Evolutionary conservation across 2,113 vertebrate species (phyloP), one percentile per base, ranked within the genome.

Genomic region (Actenoides hombroni): DNA sequence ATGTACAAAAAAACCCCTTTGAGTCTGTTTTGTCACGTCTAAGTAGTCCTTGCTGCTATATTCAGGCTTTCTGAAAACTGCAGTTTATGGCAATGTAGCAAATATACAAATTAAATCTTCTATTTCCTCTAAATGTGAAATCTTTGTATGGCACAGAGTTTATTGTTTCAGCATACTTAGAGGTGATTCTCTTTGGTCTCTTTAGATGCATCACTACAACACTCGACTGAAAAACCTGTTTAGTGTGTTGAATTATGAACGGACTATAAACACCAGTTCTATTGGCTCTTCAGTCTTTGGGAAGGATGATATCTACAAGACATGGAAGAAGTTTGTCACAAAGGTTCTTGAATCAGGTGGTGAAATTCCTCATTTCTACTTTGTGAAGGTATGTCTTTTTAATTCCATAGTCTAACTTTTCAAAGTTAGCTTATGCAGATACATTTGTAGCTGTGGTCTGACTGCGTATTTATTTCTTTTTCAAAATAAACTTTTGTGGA

Each of bases 271-370:
- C 14, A 98, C 98, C 1, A 40, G 90, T n/a, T 88, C 98, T 8
- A 95, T 99, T 11, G 99, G 99, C 8, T 98, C 98, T 59, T 99
- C 99, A 0, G 98, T 99, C 46, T 99, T 99, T 96, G 99, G 99
- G 48, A 95, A 98, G 70, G 98, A 98, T 5, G 99, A 98, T 82
- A 98, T 99, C 82, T 98, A 99, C 96, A 97, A 90, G 67, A 95
- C 85, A 23, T 98, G 99, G 97, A 89, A 94, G 54, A 92, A 97
- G 46, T 98, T 99, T 51, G 97, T 97, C 42, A 94, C 84, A 76
- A 97, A 97, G 20, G 53, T 97, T 49, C 95, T 96, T 39, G 87
- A 96, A 29, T 84, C 94, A 28, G 87, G 29, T 75, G 56, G 20
- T 70, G 63, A 89, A 8, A 81, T 69, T 8, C 97, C 97, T 35